These are phyloP conservation scores for Sclerurus mexicanus DNA, from an alignment of 2,113 vertebrate species.

Conservation along the genomic window DNA sequence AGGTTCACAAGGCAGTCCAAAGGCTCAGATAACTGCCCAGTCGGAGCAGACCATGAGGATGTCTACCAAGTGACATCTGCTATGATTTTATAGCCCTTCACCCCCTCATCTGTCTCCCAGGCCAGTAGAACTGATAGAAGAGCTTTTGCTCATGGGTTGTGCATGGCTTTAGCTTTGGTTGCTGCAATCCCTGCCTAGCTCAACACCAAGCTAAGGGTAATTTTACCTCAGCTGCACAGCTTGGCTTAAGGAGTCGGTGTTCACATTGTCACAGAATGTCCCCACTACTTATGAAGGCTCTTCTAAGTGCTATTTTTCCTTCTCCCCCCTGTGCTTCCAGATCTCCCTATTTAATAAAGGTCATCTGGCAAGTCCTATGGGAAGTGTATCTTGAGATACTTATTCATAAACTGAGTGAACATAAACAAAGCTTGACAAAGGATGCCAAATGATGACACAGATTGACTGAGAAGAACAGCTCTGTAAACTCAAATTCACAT, in stretches of 20 bases:
- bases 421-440: not conserved
- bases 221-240: not conserved
- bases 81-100: not conserved
- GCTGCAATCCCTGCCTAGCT: not conserved
- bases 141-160: not conserved
- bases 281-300: not conserved
- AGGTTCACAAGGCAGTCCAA: not conserved
- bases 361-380: not conserved
- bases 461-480: not conserved
- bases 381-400: not conserved
- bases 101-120: not conserved
- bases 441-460: not conserved
- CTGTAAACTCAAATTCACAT: not conserved
- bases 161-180: not conserved
- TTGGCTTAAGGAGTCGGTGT: not conserved
- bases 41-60: not conserved
- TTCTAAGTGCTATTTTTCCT: not conserved
- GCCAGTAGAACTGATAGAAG: not conserved
- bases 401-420: not conserved
- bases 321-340: not conserved
- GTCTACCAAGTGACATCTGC: not conserved
- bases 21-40: not conserved
- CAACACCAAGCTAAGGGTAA: not conserved
- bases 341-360: not conserved
- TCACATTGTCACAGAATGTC: not conserved